Evolutionary conservation across 2,797 vertebrate genomes (phyloP).

Genomic region (Darevskia mixta): DNA sequence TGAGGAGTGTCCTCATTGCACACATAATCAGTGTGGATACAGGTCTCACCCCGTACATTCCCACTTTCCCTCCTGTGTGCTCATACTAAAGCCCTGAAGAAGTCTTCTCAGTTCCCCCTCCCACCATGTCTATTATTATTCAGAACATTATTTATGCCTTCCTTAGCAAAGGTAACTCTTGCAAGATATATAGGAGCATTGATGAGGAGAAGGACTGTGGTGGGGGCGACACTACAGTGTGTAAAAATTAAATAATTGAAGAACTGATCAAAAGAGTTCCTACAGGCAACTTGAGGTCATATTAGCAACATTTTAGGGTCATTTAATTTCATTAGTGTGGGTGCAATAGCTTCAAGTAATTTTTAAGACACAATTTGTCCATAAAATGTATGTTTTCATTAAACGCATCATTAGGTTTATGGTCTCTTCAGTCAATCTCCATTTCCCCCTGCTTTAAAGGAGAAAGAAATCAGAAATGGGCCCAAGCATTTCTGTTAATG

Average conservation of each 20-base stretch:
- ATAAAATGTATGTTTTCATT: constrained; percentile 85
- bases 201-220: background rate
- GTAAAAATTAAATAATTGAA: constrained; percentile 59
- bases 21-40: background rate
- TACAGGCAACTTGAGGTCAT: constrained; percentile 66
- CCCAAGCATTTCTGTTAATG: constrained; percentile 81
- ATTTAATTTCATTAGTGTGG: constrained; percentile 79
- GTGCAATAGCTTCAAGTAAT: constrained; percentile 74
- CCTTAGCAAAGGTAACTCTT: constrained; percentile 10
- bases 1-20: no score
- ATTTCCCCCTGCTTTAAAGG: constrained; percentile 75
- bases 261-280: constrained; percentile 47
- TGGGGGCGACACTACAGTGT: background rate
- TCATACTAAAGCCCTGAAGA: background rate
- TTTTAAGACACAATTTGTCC: constrained; percentile 82
- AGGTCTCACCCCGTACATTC: background rate
- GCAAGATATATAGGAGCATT: background rate
- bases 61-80: background rate
- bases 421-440: constrained; percentile 81
- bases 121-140: background rate
- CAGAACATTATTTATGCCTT: background rate
- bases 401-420: constrained; percentile 85
- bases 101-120: background rate
- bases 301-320: constrained; percentile 77
- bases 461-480: constrained; percentile 82